Percentiles rank a stretch among this genome's conserved stretches.
These are phyloP conservation scores for Masticophis lateralis DNA, from an alignment of 2,797 vertebrate genomes.

Conservation along the genomic window DNA sequence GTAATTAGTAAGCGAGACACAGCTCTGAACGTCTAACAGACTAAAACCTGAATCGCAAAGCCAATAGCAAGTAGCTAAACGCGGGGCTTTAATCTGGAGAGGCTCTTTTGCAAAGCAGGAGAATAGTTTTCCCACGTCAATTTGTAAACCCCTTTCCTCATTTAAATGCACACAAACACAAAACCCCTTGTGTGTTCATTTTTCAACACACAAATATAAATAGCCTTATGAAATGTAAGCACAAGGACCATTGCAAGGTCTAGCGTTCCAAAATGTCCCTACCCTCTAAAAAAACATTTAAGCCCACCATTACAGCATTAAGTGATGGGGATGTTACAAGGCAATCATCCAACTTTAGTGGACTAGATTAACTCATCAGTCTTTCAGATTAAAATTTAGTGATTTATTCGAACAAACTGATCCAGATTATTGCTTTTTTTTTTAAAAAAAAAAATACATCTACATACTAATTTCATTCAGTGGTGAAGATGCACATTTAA, in stretches of 20 bases:
- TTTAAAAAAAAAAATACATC: not conserved
- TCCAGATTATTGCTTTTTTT: not conserved
- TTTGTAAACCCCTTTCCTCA: not conserved
- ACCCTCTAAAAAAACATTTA: too few species aligned
- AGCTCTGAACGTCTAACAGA: not conserved
- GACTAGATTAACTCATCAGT: not conserved
- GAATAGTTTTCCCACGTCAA: not conserved
- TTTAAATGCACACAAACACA: not conserved
- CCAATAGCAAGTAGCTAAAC: not conserved
- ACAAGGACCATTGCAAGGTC: not conserved
- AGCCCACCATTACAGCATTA: not conserved
- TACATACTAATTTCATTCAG: not conserved
- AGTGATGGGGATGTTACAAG: not conserved
- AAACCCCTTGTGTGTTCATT: not conserved
- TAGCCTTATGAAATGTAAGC: not conserved
- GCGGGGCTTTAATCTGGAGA: not conserved
- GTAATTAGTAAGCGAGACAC: slow-evolving; percentile 37
- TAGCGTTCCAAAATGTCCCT: not conserved
- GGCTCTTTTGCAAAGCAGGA: not conserved
- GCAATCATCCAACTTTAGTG: not conserved
- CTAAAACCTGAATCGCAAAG: not conserved
- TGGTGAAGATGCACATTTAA: not conserved
- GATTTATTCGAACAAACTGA: not conserved
- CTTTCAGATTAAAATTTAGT: not conserved
- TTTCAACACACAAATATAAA: not conserved